Percentiles rank a stretch among this genome's conserved stretches.
Conservation (phyloP, 2,113 vertebrate species). For the Otocyon megalotis region DNA sequence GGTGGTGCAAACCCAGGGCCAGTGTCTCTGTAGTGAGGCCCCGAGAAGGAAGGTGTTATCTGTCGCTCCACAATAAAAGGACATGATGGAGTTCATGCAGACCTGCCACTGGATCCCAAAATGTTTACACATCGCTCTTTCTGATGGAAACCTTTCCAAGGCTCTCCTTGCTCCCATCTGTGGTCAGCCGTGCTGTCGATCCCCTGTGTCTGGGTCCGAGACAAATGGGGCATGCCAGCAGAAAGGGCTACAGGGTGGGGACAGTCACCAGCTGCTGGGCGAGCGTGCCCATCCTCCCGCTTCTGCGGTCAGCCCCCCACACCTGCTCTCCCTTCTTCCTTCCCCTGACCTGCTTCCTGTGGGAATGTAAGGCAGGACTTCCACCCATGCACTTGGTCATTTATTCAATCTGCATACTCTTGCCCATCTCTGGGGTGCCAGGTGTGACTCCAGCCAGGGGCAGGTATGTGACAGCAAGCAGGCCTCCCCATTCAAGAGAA, state of each 20-base stretch:
- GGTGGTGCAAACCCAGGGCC: neutral
- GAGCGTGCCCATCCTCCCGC: neutral
- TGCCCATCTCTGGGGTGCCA: neutral
- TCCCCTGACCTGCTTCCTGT: neutral
- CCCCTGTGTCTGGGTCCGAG: fast-evolving
- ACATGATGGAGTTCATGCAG: fast-evolving
- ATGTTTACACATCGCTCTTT: fast-evolving
- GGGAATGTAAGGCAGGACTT: neutral
- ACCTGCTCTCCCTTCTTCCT: neutral
- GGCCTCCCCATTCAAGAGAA: neutral
- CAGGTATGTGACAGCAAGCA: neutral
- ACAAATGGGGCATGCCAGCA: fast-evolving
- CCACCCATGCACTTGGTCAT: no score
- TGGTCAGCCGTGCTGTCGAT: neutral
- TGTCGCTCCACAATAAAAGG: neutral
- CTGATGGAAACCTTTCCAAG: neutral
- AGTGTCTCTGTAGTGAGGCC: no score
- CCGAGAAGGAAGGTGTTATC: neutral
- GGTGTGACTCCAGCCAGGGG: neutral
- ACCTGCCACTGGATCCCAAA: fast-evolving
- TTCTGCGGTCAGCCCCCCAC: fast-evolving
- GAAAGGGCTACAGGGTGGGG: neutral
- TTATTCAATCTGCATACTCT: neutral
- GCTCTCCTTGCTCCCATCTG: no score
- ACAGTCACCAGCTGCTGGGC: neutral